phyloP scores from a whole-genome alignment of 2,113 vertebrate species.

The Polypterus senegalus region DNA sequence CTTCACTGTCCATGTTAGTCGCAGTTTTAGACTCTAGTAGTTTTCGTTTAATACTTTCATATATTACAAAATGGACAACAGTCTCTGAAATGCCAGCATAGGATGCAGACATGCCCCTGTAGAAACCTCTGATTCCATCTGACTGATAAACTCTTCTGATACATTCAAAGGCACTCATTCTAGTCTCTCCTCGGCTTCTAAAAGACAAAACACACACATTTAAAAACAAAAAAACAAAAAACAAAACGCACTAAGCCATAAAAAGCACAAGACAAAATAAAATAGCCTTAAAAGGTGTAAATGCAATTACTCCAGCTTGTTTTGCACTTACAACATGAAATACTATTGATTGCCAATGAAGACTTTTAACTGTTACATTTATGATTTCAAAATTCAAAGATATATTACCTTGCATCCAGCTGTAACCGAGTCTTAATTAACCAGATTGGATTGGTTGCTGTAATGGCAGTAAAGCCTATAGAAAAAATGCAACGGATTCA shows the following conservation, averaged over 20 bases:
- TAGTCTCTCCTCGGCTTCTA: conserved; percentile 79
- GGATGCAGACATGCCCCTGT: conserved; percentile 93
- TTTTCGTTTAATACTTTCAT: conserved; percentile 91
- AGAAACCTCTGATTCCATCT: conserved; percentile 86
- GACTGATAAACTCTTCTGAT: conserved; percentile 77
- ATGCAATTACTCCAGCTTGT: not conserved
- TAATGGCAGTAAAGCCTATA: conserved; percentile 95
- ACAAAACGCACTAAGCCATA: not conserved
- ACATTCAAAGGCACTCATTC: conserved; percentile 86
- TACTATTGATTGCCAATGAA: no score
- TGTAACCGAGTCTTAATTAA: conserved; percentile 93
- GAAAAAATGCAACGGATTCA: conserved; percentile 28
- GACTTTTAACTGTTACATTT: no score
- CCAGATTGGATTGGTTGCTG: conserved; percentile 97
- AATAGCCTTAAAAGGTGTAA: no score
- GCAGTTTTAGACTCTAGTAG: conserved; percentile 67
- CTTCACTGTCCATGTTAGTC: conserved; percentile 64
- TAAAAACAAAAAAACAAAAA: not conserved
- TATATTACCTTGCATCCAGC: conserved; percentile 81
- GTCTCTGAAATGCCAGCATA: conserved; percentile 98
- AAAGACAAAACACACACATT: conserved; percentile 11
- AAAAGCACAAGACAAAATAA: no score
- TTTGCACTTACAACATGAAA: no score
- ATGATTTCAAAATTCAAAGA: no score
- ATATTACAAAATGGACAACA: conserved; percentile 97